Conservation (phyloP, 2,797 vertebrate species). For the Acanthornis magna region DNA sequence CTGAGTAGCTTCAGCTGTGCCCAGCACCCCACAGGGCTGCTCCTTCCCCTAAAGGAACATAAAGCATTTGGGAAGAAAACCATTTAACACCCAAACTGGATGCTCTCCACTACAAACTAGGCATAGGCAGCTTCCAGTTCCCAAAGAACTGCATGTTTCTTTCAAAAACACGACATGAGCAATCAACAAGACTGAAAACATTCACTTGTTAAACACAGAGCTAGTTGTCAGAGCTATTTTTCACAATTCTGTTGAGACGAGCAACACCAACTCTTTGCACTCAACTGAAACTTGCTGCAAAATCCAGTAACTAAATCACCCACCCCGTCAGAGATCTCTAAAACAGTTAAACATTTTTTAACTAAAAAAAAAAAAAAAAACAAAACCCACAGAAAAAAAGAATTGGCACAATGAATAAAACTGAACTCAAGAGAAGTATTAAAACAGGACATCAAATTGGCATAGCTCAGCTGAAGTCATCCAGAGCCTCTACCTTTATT, state of each 20-base stretch:
- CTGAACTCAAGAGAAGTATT: not conserved
- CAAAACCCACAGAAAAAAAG: not conserved
- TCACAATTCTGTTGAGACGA: not conserved
- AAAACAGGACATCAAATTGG: not conserved
- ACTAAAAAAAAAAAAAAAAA: not conserved
- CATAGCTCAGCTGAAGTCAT: not conserved
- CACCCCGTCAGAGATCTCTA: not conserved
- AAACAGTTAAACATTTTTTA: not conserved
- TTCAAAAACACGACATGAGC: too few species aligned
- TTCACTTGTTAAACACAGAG: too few species aligned
- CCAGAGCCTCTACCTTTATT: not conserved
- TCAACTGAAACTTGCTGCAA: not conserved
- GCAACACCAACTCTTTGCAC: not conserved
- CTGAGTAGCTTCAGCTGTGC: not conserved
- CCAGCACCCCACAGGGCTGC: not conserved
- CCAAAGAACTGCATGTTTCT: too few species aligned
- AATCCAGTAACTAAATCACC: not conserved
- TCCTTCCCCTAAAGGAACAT: not conserved
- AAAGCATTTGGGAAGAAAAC: not conserved
- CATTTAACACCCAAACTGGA: not conserved
- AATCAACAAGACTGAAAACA: too few species aligned
- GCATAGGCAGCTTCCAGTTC: too few species aligned
- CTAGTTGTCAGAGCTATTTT: too few species aligned
- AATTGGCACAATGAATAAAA: not conserved
- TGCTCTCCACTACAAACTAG: too few species aligned